Base-by-base conservation (phyloP, 2,797 vertebrate genomes). In the Tympanoctomys barrerae region DNA sequence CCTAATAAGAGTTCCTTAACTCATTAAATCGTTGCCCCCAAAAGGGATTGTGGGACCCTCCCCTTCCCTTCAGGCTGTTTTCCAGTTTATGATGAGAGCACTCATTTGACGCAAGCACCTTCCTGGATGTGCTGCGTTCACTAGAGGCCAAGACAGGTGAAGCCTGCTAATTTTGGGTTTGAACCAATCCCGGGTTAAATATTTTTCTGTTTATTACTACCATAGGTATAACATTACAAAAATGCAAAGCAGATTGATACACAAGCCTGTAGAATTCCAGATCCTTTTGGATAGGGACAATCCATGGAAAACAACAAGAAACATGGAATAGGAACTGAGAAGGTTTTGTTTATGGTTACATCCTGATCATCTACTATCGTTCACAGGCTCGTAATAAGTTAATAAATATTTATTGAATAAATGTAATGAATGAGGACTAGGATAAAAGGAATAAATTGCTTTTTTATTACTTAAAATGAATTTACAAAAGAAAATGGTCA, bases 391-490 rank as follows among this genome's bases (percentile, higher is more conserved):
- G 57, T n/a, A 16, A 13, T 31, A 54, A 26, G 46, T 66, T 71
- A 93, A 57, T 36, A 86, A 22, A 83, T 86, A 79, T 57, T 61
- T 78, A 59, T 81, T 89, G 16, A 75, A 86, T 87, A 68, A 39
- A 46, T 19, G 57, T 78, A 92, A 73, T 85, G 33, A 70, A 79
- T 36, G 19, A 81, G 52, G 42, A 82, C 0, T 90, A 5, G 64
- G 7, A 54, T 33, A 57, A 83, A 66, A 68, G 33, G 57, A 89
- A 11, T 33, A 24, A 46, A 93, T 2, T 19, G 19, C 22, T 66
- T 64, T 64, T 61, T 75, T 68, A 77, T 86, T 54, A 80, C 61
- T 80, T 64, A 89, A 61, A 54, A 79, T 39, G 18, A 71, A 70
- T 79, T 77, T 81, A 61, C 57, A 42, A 77, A 92, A 31, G 66